phyloP scores from a whole-genome alignment of 2,797 vertebrate species.

The Gastrophryne carolinensis region DNA sequence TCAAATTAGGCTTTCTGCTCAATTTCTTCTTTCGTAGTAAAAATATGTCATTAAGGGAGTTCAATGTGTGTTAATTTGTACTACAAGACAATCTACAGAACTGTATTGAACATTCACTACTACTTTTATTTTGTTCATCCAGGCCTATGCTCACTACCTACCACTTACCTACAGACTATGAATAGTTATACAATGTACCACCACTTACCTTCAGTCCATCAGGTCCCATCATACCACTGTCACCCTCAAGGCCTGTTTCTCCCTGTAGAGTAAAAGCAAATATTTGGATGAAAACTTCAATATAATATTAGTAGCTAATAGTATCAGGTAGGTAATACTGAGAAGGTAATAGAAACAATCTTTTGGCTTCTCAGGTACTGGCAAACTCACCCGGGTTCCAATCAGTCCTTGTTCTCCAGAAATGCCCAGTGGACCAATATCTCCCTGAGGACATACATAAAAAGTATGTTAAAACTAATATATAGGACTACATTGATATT shows the following conservation, averaged over 20 bases:
- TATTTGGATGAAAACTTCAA: neutral
- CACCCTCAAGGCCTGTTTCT: slow-evolving; percentile 87
- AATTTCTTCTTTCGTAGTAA: too few relatives aligned
- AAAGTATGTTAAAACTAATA: too few relatives aligned
- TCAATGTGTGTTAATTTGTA: too few relatives aligned
- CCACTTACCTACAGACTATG: too few relatives aligned
- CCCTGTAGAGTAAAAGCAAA: slow-evolving; percentile 70
- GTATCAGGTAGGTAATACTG: too few relatives aligned
- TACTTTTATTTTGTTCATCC: too few relatives aligned
- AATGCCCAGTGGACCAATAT: slow-evolving; percentile 79
- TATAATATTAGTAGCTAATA: neutral
- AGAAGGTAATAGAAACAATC: neutral
- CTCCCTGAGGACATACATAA: slow-evolving; percentile 71
- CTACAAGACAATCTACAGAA: too few relatives aligned
- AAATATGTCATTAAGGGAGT: too few relatives aligned
- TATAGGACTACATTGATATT: too few relatives aligned
- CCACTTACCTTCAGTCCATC: slow-evolving; percentile 85
- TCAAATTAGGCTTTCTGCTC: too few relatives aligned
- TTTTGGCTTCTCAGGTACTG: neutral
- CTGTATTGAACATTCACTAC: too few relatives aligned
- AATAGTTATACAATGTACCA: neutral
- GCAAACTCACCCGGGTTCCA: slow-evolving; percentile 82
- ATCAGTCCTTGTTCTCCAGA: slow-evolving; percentile 87
- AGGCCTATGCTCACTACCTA: too few relatives aligned
- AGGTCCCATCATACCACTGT: slow-evolving; percentile 78